phyloP scores from a whole-genome alignment of 2,888 invertebrate genomes.

The Lycocerus yunnanus region DNA sequence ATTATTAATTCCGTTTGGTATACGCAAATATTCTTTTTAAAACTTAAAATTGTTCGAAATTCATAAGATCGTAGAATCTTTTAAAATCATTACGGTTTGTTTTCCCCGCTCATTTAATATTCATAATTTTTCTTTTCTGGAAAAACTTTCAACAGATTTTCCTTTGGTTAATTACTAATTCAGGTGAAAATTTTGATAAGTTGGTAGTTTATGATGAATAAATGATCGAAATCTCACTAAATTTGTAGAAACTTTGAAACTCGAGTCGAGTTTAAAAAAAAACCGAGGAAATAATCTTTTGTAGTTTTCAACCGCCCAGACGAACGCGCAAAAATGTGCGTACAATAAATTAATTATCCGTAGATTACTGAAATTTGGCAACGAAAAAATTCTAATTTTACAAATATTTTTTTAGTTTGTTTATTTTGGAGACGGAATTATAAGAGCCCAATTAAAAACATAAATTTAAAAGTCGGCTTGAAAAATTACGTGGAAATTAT shows the following conservation, averaged over 20 bases:
- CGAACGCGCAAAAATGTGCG: background rate
- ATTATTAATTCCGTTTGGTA: no score
- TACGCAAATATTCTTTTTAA: no score
- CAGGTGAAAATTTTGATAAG: background rate
- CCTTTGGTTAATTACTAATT: background rate
- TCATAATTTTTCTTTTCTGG: background rate
- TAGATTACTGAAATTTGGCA: background rate
- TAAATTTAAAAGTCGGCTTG: background rate
- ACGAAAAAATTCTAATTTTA: background rate
- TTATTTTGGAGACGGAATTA: background rate
- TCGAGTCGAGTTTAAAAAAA: background rate
- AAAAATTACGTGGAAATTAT: background rate
- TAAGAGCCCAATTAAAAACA: background rate
- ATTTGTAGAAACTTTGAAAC: background rate
- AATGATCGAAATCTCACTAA: background rate
- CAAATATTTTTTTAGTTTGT: background rate
- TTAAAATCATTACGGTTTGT: background rate
- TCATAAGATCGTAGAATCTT: background rate
- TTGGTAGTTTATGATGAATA: background rate
- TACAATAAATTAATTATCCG: background rate
- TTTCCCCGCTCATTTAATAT: background rate
- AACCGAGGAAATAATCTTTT: background rate
- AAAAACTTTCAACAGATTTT: background rate
- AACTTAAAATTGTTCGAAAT: background rate
- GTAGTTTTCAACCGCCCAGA: background rate